Evolutionary conservation across 2,797 vertebrate species (phyloP).

Genomic region (Leuciscus waleckii): DNA sequence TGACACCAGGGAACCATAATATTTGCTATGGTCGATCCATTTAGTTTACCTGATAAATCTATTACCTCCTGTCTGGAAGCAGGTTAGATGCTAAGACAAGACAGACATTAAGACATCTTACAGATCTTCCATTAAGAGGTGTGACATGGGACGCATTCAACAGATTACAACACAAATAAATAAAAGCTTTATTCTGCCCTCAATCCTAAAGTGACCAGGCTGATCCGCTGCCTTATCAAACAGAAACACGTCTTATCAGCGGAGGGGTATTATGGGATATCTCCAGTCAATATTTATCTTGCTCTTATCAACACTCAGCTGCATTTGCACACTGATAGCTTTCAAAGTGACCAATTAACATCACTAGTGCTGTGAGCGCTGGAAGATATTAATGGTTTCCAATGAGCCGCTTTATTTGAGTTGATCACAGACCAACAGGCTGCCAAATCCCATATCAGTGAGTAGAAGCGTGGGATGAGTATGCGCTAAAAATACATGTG

Average conservation of each 20-base stretch:
- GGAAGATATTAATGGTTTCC: not conserved
- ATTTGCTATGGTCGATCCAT: not conserved
- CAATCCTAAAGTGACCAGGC: not conserved
- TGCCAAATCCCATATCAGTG: slow-evolving; percentile 34
- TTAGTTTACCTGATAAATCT: too few species aligned
- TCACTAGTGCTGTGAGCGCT: not conserved
- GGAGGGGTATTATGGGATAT: slow-evolving; percentile 28
- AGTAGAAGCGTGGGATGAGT: not conserved
- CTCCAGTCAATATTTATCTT: slow-evolving; percentile 49
- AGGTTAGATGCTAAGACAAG: not conserved
- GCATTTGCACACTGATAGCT: slow-evolving; percentile 30
- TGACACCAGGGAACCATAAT: not conserved
- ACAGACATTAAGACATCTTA: not conserved
- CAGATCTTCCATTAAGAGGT: not conserved
- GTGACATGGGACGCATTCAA: not conserved
- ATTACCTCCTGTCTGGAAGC: not conserved
- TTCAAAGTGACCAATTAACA: slow-evolving; percentile 31
- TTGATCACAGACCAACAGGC: slow-evolving; percentile 21
- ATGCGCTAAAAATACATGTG: not conserved
- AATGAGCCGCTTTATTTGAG: slow-evolving; percentile 1
- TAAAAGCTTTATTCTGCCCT: not conserved
- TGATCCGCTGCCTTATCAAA: not conserved
- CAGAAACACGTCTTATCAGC: slow-evolving; percentile 38
- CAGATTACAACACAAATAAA: not conserved
- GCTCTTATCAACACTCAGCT: slow-evolving; percentile 23